Conservation (phyloP, 1,140 invertebrate species). For the Drosophila bocqueti region DNA sequence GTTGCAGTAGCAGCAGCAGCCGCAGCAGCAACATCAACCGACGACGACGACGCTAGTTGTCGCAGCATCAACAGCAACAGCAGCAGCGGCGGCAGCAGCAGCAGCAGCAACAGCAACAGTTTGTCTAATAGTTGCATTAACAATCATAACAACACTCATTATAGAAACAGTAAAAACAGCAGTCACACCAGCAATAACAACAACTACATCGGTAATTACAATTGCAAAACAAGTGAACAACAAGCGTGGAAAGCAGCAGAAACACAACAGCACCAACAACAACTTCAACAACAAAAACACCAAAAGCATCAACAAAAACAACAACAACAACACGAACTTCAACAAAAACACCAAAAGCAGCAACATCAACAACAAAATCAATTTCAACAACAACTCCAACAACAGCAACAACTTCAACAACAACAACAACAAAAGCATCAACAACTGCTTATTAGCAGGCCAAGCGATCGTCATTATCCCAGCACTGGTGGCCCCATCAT, state of each 20-base stretch:
- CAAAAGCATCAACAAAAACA: slow-evolving; percentile 31
- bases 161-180: slow-evolving; percentile 77
- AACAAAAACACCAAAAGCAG: slow-evolving; percentile 32
- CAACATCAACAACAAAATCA: slow-evolving; percentile 46
- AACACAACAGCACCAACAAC: slow-evolving; percentile 31
- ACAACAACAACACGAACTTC: slow-evolving; percentile 4
- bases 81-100: slow-evolving; percentile 20
- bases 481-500: slow-evolving; percentile 57
- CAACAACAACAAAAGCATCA: slow-evolving; percentile 45
- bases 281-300: slow-evolving; percentile 39
- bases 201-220: slow-evolving; percentile 77
- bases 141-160: slow-evolving; percentile 74
- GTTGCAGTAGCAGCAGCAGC: slow-evolving; percentile 10
- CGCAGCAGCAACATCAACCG: slow-evolving; percentile 27
- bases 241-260: slow-evolving; percentile 68
- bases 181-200: slow-evolving; percentile 56
- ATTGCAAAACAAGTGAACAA: slow-evolving; percentile 78
- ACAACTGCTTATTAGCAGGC: slow-evolving; percentile 62
- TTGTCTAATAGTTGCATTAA: slow-evolving; percentile 77
- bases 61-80: slow-evolving; percentile 47
- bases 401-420: slow-evolving; percentile 25
- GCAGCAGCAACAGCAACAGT: slow-evolving; percentile 50
- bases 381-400: slow-evolving; percentile 41
- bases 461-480: slow-evolving; percentile 31
- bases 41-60: slow-evolving; percentile 57